These are phyloP conservation scores for Megaceryle alcyon DNA, from an alignment of 2,797 vertebrate species.

Conservation along the genomic window DNA sequence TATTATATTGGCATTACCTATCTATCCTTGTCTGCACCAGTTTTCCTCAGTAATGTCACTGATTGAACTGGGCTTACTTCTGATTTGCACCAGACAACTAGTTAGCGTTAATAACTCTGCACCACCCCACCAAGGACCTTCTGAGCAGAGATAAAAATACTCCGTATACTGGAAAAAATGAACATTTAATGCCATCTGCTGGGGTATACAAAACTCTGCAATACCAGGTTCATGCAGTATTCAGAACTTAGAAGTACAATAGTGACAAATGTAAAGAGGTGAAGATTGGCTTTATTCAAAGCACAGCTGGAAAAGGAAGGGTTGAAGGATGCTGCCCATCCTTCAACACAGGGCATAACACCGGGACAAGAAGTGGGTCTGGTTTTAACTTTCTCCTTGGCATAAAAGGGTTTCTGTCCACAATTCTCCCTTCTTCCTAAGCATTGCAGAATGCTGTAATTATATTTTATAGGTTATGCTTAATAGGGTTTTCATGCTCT, in stretches of 20 bases:
- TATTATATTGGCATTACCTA: not conserved
- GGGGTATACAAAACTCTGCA: not conserved
- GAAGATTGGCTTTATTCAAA: not conserved
- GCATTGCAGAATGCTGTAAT: not conserved
- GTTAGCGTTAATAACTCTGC: not conserved
- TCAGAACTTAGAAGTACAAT: not conserved
- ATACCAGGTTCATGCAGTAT: not conserved
- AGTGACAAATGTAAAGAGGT: not conserved
- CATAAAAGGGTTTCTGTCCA: not conserved
- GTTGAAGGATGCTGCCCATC: not conserved
- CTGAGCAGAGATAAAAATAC: not conserved
- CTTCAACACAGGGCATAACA: not conserved
- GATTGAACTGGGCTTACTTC: not conserved
- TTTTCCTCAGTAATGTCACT: not conserved
- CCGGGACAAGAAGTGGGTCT: not conserved
- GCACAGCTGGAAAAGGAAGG: not conserved
- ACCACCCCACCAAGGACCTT: not conserved
- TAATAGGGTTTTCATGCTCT: not conserved
- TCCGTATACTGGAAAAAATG: not conserved
- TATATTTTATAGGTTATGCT: not conserved
- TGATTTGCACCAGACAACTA: not conserved
- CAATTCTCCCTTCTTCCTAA: not conserved
- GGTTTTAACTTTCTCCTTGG: not conserved
- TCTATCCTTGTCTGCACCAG: not conserved
- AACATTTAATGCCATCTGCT: conserved; percentile 69